Conservation (phyloP, 2,888 invertebrate genomes). For the Erannis defoliaria region DNA sequence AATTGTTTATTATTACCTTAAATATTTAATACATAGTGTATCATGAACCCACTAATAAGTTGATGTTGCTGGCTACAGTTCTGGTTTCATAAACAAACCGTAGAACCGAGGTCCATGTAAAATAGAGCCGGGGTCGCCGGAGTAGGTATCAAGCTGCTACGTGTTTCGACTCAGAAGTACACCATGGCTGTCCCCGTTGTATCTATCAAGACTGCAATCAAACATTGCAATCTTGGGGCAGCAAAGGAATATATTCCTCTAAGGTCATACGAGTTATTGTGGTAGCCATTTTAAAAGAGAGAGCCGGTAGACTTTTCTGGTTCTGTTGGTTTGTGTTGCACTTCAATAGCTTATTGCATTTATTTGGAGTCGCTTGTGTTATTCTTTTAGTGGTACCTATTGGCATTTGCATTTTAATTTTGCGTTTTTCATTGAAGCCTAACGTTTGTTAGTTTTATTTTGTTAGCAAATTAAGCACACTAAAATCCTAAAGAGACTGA, state of each 20-base stretch:
- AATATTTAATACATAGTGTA: too few species aligned
- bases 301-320: neutral
- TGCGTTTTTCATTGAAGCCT: too few species aligned
- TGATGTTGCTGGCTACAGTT: neutral
- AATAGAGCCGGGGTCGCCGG: slow-evolving; percentile 49
- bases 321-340: neutral
- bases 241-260: neutral
- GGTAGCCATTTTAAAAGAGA: neutral
- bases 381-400: too few species aligned
- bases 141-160: slow-evolving; percentile 56
- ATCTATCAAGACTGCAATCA: slow-evolving; percentile 19
- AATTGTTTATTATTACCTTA: too few species aligned
- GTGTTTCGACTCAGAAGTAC: slow-evolving; percentile 56
- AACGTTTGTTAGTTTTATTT: too few species aligned
- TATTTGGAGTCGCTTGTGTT: too few species aligned
- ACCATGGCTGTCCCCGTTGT: slow-evolving; percentile 10
- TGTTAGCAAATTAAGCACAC: too few species aligned
- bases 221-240: slow-evolving; percentile 1
- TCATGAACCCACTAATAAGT: neutral
- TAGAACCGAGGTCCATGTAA: slow-evolving; percentile 54
- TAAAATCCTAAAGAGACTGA: too few species aligned
- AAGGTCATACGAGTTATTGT: slow-evolving; percentile 2
- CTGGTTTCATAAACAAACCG: slow-evolving; percentile 8
- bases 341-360: too few species aligned
- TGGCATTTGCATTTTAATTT: too few species aligned